These are phyloP conservation scores for Tyto alba DNA, from an alignment of 2,113 vertebrate genomes.

Conservation along the genomic window DNA sequence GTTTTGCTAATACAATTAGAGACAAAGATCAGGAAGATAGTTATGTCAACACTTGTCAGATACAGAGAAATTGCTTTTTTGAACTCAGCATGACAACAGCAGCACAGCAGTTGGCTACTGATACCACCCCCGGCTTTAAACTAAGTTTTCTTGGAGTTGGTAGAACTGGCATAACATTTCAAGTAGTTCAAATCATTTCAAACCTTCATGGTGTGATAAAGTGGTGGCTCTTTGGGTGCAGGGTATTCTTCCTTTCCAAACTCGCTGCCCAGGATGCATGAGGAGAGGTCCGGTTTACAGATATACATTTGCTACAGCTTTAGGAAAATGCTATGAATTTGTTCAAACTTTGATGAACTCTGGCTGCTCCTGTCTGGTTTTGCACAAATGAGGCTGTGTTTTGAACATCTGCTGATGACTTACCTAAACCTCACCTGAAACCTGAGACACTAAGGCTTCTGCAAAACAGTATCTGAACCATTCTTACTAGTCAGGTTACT, in stretches of 20 bases:
- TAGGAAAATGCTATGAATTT: background rate
- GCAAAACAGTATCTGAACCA: background rate
- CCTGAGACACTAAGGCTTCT: background rate
- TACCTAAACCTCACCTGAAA: background rate
- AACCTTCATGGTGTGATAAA: background rate
- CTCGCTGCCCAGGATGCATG: accelerated
- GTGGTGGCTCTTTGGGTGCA: background rate
- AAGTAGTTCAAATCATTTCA: background rate
- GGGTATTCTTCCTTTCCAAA: background rate
- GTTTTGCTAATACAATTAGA: conserved; percentile 22
- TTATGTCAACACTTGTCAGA: background rate
- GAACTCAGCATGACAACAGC: background rate
- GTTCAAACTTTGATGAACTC: background rate
- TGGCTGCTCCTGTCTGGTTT: background rate
- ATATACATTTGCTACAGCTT: background rate
- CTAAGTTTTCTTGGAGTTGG: background rate
- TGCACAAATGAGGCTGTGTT: background rate
- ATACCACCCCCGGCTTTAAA: background rate
- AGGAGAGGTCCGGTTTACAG: background rate
- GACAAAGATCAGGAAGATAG: background rate
- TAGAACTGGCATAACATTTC: background rate
- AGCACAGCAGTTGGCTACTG: background rate
- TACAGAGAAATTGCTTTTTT: background rate
- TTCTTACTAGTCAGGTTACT: background rate
- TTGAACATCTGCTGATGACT: no score